A percentile compares a stretch with the other conserved stretches of the same genome.
These are phyloP conservation scores for Achlya flavicornis DNA, from an alignment of 2,888 invertebrate species.

Conservation along the genomic window DNA sequence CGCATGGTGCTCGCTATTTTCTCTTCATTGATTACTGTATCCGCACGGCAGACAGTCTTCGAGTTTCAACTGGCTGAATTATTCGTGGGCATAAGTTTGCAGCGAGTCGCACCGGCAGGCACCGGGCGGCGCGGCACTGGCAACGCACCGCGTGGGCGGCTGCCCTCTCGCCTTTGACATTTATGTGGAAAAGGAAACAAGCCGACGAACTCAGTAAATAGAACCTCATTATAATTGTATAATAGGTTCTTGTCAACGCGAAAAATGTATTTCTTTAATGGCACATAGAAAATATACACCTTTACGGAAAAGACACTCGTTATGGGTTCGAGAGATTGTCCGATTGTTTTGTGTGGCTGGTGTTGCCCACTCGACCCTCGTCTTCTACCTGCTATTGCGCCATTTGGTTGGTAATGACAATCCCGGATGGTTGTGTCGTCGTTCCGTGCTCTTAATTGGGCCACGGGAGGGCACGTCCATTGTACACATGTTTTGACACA, in stretches of 20 bases:
- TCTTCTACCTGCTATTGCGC: background rate
- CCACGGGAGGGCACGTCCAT: slow-evolving; percentile 16
- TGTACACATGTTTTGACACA: slow-evolving; percentile 18
- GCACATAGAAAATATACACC: background rate
- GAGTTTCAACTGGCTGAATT: slow-evolving; percentile 30
- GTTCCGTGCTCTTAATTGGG: slow-evolving; percentile 10
- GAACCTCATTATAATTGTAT: background rate
- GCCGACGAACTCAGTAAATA: background rate
- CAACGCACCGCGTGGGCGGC: slow-evolving; percentile 14
- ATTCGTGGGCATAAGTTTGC: slow-evolving; percentile 27
- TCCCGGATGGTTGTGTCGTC: slow-evolving; percentile 9
- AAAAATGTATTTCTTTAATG: background rate
- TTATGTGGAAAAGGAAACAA: slow-evolving; percentile 12
- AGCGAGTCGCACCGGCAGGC: background rate
- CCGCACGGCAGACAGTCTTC: slow-evolving; percentile 23
- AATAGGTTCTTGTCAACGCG: background rate
- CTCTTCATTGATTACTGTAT: slow-evolving; percentile 29
- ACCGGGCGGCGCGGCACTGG: slow-evolving; percentile 11
- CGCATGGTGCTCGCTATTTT: slow-evolving; percentile 22
- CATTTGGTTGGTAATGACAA: slow-evolving; percentile 24
- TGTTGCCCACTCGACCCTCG: background rate
- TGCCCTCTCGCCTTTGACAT: slow-evolving; percentile 31
- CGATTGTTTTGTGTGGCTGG: background rate
- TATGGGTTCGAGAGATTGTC: background rate
- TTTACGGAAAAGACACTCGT: background rate